Evolutionary conservation across 2,797 vertebrate species (phyloP), one percentile per base, ranked within the genome.

Genomic region (Scomberomorus guttatus): DNA sequence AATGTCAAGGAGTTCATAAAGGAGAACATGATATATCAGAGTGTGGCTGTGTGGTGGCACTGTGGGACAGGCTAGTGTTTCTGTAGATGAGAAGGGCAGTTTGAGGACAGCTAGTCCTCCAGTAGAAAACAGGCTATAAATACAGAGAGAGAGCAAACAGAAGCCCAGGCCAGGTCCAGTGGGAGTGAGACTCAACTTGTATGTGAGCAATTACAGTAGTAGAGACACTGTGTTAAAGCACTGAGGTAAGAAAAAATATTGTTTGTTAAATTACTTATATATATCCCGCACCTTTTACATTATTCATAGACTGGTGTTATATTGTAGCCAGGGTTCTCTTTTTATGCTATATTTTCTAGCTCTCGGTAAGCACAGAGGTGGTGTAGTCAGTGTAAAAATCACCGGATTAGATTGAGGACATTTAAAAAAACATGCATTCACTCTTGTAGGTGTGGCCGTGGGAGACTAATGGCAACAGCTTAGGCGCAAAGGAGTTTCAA

Each of bases 41-140:
- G n/a, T 58, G 18, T 74, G 57, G 25, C 62, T 84, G 72, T 76
- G 55, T 44, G 61, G 78, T 80, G 82, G 82, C 80, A 87, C 71
- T 77, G 85, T 84, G 80, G 79, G 67, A 72, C 50, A 55, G 79
- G 72, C 75, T 81, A 29, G 75, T 81, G 87, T 91, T 87, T 87
- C 85, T 88, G 72, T 72, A 77, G 62, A 89, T 80, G 83, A 86
- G 90, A 93, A 94, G 92, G 93, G 85, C 91, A 92, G 88, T 88
- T 93, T 88, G 88, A 94, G 93, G 93, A 88, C 92, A 84, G 44
- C 50, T 58, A 60, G 72, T 73, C 78, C 73, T 83, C 82, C 14
- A 44, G 52, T 79, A 78, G 63, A 86, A 88, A 90, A 89, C 66
- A 81, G 75, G 81, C 90, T 93, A 94, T 93, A 94, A 94, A 95